phyloP scores from a whole-genome alignment of 1,140 invertebrate genomes.

The Drosophila simulans region DNA sequence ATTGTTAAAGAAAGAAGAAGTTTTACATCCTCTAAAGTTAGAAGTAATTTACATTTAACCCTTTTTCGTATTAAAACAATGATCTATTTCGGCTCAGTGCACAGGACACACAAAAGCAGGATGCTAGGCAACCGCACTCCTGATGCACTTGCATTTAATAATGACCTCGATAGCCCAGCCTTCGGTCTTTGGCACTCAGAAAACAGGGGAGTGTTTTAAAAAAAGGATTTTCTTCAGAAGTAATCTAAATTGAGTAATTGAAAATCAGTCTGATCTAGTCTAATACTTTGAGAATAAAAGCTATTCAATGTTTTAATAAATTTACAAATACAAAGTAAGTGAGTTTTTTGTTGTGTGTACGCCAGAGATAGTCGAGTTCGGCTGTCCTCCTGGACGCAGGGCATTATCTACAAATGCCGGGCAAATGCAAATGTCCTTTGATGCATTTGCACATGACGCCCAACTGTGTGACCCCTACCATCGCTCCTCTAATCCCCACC shows the following conservation, averaged over 20 bases:
- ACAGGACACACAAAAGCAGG: conserved; percentile 14
- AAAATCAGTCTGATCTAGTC: too few species aligned
- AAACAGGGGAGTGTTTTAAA: background rate
- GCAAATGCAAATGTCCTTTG: conserved; percentile 65
- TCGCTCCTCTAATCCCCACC: background rate
- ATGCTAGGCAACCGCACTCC: conserved; percentile 33
- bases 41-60: background rate
- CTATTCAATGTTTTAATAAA: background rate
- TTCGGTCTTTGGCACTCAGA: conserved; percentile 1
- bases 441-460: conserved; percentile 66
- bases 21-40: too few species aligned
- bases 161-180: conserved; percentile 28
- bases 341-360: conserved; percentile 1
- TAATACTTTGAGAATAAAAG: too few species aligned
- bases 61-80: too few species aligned
- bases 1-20: too few species aligned
- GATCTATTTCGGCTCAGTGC: background rate
- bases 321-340: background rate
- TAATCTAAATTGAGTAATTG: too few species aligned
- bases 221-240: background rate
- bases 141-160: conserved; percentile 74
- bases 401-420: conserved; percentile 69
- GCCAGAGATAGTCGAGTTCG: conserved; percentile 46
- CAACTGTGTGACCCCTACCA: conserved; percentile 24
- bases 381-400: conserved; percentile 41